Base-by-base conservation (phyloP, 2,888 invertebrate genomes). In the Chymomyza procnemis region DNA sequence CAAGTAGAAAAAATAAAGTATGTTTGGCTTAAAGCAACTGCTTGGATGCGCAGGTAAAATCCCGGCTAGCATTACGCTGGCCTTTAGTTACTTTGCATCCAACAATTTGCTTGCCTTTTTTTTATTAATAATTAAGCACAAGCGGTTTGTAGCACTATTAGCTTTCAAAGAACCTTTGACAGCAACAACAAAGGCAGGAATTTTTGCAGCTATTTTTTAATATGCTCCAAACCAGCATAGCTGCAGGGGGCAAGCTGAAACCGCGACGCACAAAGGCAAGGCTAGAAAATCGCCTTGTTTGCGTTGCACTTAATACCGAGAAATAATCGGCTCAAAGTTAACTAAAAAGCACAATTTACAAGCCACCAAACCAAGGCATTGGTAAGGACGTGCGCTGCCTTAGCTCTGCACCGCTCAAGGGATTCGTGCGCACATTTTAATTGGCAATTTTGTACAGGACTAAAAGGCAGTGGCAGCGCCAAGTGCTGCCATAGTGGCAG, bases 281-380 rank as follows among this genome's bases (percentile, higher is more conserved):
- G 59, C 62, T 64, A 66, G 66, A 46, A 65, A 76, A 70, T 64
- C 67, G 69, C 75, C 69, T 85, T 80, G 86, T 80, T 80, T 80
- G 78, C 75, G 70, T 63, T 73, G 66, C 78, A 73, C 86, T 83
- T 85, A 85, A 74, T 69, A 61, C 65, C 56, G 16, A 56, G 12
- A 71, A 74, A 75, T 75, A 75, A 86, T 82, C 81, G 79, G 85
- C 81, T 86, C 76, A 86, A 84, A 82, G 79, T 80, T 80, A 80
- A 82, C 86, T 76, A 75, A 73, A 76, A 68, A 66, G 73, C 59
- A 64, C 62, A 66, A 63, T 60, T 64, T 41, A 63, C 54, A 67
- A 67, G 41, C 41, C 47, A 54, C 19, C 52, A 47, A 19, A 55
- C 30, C 18, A 63, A 21, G 57, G 12, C 18, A 18, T 14, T 21